Evolutionary conservation across 2,113 vertebrate genomes (phyloP).

Genomic region (Centropus unirufus): DNA sequence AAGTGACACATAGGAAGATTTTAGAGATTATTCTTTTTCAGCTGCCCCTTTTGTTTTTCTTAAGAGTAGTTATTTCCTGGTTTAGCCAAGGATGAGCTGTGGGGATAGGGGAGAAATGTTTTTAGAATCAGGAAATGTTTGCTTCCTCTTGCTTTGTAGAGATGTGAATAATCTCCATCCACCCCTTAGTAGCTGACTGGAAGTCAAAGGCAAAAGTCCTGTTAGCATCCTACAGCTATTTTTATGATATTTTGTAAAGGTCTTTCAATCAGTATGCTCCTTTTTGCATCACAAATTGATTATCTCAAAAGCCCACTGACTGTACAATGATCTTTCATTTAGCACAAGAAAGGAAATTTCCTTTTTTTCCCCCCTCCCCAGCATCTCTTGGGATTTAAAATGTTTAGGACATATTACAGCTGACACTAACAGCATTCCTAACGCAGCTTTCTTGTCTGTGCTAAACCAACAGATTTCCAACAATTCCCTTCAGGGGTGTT

Average conservation of each 20-base stretch:
- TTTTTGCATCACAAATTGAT: not conserved
- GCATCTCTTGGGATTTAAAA: not conserved
- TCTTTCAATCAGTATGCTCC: not conserved
- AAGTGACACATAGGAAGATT: not conserved
- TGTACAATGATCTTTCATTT: not conserved
- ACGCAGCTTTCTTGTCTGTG: not conserved
- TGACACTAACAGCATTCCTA: not conserved
- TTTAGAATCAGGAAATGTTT: constrained; percentile 60
- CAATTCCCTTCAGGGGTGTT: not conserved
- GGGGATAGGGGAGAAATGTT: not conserved
- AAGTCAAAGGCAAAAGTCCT: not conserved
- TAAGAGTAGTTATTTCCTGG: not conserved
- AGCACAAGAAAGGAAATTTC: not conserved
- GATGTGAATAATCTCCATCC: not conserved
- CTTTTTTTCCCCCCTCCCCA: not conserved
- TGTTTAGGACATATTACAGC: not conserved
- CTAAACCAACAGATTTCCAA: not conserved
- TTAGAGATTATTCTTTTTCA: not conserved
- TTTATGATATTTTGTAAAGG: not conserved
- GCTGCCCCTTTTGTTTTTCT: not conserved
- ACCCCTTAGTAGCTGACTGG: not conserved
- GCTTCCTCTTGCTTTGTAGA: constrained; percentile 25
- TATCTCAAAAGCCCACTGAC: not conserved
- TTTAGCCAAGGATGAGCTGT: not conserved
- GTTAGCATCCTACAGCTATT: not conserved